A percentile compares a stretch with the other conserved stretches of the same genome.
Conservation (phyloP, 2,797 vertebrate genomes). For the Alcedo quadribrachys region DNA sequence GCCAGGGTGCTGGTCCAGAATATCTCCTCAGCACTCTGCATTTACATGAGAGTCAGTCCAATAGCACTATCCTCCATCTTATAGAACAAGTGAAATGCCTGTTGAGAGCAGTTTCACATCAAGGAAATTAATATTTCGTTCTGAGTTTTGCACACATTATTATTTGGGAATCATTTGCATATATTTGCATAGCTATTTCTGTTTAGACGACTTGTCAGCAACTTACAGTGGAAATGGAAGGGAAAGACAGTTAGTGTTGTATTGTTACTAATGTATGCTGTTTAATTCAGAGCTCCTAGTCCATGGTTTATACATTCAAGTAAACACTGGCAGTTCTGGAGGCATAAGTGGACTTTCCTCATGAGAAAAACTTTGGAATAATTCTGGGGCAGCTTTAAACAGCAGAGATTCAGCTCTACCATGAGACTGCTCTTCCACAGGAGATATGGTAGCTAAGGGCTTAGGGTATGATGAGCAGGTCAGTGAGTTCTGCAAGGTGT, state of each 20-base stretch:
- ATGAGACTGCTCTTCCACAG: not conserved
- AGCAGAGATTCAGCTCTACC: not conserved
- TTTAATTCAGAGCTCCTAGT: not conserved
- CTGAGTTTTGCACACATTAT: not conserved
- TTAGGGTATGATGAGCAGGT: not conserved
- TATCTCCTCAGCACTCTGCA: not conserved
- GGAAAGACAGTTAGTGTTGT: not conserved
- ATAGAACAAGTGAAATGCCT: not conserved
- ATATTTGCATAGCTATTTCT: not conserved
- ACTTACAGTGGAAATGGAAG: not conserved
- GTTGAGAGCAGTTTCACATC: not conserved
- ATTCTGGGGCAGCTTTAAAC: not conserved
- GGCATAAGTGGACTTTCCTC: not conserved
- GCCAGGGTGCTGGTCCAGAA: not conserved
- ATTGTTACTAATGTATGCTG: not conserved
- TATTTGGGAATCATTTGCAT: not conserved
- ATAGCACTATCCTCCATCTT: not conserved
- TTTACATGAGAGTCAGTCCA: not conserved
- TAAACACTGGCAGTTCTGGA: not conserved
- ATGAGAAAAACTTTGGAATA: not conserved
- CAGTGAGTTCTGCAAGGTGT: not conserved
- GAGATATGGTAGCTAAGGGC: not conserved
- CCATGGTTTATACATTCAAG: not conserved
- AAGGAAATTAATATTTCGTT: fast-evolving
- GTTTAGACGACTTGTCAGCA: not conserved